Conservation (phyloP, 2,888 invertebrate genomes). For the Loripinus fragilis region DNA sequence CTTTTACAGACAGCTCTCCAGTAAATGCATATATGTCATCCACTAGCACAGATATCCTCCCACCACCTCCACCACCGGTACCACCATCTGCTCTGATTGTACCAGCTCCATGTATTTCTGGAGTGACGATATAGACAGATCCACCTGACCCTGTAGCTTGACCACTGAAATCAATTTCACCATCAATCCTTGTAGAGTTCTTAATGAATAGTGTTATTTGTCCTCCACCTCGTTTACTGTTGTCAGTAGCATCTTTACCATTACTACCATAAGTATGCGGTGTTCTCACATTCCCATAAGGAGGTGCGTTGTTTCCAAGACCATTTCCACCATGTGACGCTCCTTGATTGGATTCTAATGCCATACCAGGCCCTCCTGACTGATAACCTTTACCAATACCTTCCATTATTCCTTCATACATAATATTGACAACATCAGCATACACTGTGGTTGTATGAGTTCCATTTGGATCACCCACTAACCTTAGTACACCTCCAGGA, state of each 20-base stretch:
- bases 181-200: constrained; percentile 51
- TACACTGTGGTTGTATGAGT: constrained; percentile 57
- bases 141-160: constrained; percentile 6
- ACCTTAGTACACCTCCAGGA: constrained; percentile 59
- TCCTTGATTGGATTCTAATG: constrained; percentile 46
- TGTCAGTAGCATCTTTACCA: constrained; percentile 53
- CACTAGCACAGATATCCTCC: constrained; percentile 42
- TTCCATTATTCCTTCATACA: constrained; percentile 58
- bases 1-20: constrained; percentile 43
- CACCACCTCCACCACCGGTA: constrained; percentile 66
- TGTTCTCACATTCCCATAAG: constrained; percentile 63
- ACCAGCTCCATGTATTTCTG: constrained; percentile 60
- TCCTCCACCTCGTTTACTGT: constrained; percentile 67
- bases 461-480: constrained; percentile 62
- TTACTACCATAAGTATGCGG: constrained; percentile 70
- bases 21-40: constrained; percentile 25
- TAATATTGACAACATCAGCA: constrained; percentile 60
- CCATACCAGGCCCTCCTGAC: constrained; percentile 60
- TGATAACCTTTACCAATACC: constrained; percentile 65
- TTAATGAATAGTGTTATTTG: constrained; percentile 59
- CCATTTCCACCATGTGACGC: constrained; percentile 69
- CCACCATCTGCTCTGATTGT: constrained; percentile 62
- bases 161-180: constrained; percentile 55
- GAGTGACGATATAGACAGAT: neutral
- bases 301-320: constrained; percentile 39